Conservation (phyloP, 2,888 invertebrate species). For the Pristionchus exspectatus region DNA sequence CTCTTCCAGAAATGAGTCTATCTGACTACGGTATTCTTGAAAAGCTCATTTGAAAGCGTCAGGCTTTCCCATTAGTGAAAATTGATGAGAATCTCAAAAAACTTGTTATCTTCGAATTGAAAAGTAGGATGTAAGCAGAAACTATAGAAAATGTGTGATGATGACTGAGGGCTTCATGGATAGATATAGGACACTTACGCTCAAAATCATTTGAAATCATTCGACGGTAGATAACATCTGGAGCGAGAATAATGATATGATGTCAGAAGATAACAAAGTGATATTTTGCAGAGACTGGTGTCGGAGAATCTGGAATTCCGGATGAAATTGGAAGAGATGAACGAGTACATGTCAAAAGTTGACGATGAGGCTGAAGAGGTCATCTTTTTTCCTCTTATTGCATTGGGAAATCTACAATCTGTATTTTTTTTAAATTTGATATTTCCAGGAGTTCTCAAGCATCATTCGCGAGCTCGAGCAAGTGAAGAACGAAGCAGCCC, state of each 20-base stretch:
- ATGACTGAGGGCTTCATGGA: neutral
- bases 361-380: slow-evolving; percentile 53
- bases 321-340: slow-evolving; percentile 53
- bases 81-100: neutral
- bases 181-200: neutral
- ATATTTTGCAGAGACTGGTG: slow-evolving; percentile 23
- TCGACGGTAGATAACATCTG: neutral
- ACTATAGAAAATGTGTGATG: neutral
- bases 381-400: neutral
- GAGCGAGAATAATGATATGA: neutral
- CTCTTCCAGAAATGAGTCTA: neutral
- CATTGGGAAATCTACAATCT: neutral
- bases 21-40: neutral
- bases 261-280: neutral
- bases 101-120: neutral
- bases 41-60: neutral
- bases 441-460: slow-evolving; percentile 18
- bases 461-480: slow-evolving; percentile 10
- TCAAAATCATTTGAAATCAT: neutral
- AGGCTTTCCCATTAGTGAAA: neutral
- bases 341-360: slow-evolving; percentile 42
- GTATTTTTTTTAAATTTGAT: neutral
- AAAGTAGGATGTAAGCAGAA: neutral
- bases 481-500: neutral
- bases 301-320: slow-evolving; percentile 51